Conservation (phyloP, 2,797 vertebrate genomes). For the Apogon talboti region DNA sequence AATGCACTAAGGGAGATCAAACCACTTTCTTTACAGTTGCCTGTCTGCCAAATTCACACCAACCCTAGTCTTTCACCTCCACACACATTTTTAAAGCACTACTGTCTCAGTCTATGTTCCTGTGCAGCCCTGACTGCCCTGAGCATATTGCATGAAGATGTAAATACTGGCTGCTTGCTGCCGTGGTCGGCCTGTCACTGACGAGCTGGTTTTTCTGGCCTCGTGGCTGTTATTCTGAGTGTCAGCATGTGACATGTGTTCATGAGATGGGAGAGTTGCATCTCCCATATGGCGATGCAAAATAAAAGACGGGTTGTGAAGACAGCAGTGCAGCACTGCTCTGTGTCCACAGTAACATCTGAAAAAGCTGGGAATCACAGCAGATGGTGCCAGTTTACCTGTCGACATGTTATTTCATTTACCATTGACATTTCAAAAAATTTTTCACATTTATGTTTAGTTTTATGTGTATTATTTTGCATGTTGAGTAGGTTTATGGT, state of each 20-base stretch:
- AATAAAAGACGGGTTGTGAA: slow-evolving; percentile 50
- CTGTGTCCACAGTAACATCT: slow-evolving; percentile 43
- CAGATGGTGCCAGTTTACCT: slow-evolving; percentile 25
- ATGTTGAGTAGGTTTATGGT: too few relatives aligned
- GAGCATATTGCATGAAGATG: slow-evolving; percentile 16
- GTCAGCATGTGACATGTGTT: slow-evolving; percentile 68
- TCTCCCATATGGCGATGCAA: slow-evolving; percentile 55
- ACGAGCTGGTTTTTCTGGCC: slow-evolving; percentile 50
- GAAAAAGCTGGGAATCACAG: slow-evolving; percentile 50
- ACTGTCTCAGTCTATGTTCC: neutral
- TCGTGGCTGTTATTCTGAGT: slow-evolving; percentile 47
- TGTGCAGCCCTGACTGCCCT: neutral
- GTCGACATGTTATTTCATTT: slow-evolving; percentile 2
- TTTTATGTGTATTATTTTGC: too few relatives aligned
- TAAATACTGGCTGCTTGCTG: slow-evolving; percentile 33
- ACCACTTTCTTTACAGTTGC: too few relatives aligned
- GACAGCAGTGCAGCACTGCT: slow-evolving; percentile 13
- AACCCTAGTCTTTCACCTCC: neutral
- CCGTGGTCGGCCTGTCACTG: slow-evolving; percentile 34
- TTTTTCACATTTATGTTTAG: neutral
- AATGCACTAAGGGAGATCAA: neutral
- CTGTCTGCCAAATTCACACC: too few relatives aligned
- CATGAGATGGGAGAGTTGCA: slow-evolving; percentile 65
- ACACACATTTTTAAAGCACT: neutral
- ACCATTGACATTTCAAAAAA: neutral